Evolutionary conservation across 2,888 invertebrate species (phyloP).

Genomic region (Lissonota sp.): DNA sequence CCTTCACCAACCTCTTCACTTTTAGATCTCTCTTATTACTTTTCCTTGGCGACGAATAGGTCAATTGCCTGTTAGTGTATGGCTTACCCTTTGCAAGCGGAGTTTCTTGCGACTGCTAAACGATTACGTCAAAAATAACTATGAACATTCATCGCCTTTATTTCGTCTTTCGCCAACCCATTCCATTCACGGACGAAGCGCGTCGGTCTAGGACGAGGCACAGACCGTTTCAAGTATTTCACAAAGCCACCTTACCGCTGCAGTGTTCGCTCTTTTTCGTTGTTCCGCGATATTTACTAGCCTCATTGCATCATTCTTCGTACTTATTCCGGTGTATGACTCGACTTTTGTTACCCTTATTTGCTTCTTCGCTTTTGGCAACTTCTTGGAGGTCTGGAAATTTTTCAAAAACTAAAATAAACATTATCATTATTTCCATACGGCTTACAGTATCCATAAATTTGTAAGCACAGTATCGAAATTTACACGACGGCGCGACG

Average conservation of each 20-base stretch:
- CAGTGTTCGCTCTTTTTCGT: slow-evolving; percentile 17
- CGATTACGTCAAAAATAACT: slow-evolving; percentile 39
- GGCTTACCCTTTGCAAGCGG: slow-evolving; percentile 25
- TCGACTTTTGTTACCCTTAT: slow-evolving; percentile 22
- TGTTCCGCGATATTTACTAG: slow-evolving; percentile 19
- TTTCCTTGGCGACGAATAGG: neutral
- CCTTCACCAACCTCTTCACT: slow-evolving; percentile 13
- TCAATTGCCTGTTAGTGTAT: slow-evolving; percentile 13
- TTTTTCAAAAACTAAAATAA: slow-evolving; percentile 18
- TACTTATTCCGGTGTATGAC: slow-evolving; percentile 5
- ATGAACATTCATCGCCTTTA: slow-evolving; percentile 34
- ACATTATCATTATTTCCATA: slow-evolving; percentile 4
- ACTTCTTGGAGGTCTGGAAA: slow-evolving; percentile 27
- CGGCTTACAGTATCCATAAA: slow-evolving; percentile 28
- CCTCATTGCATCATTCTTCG: slow-evolving; percentile 8
- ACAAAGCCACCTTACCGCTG: slow-evolving; percentile 30
- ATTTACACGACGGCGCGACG: slow-evolving; percentile 12
- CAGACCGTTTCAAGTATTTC: slow-evolving; percentile 31
- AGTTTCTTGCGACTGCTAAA: slow-evolving; percentile 42
- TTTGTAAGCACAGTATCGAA: slow-evolving; percentile 23
- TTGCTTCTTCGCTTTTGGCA: slow-evolving; percentile 22
- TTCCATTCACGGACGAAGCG: slow-evolving; percentile 26
- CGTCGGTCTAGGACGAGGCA: slow-evolving; percentile 35
- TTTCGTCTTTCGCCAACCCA: slow-evolving; percentile 38
- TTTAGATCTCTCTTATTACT: neutral